A percentile compares a stretch with the other conserved stretches of the same genome.
phyloP scores from a whole-genome alignment of 1,140 invertebrate species.

The Zophobas morio region DNA sequence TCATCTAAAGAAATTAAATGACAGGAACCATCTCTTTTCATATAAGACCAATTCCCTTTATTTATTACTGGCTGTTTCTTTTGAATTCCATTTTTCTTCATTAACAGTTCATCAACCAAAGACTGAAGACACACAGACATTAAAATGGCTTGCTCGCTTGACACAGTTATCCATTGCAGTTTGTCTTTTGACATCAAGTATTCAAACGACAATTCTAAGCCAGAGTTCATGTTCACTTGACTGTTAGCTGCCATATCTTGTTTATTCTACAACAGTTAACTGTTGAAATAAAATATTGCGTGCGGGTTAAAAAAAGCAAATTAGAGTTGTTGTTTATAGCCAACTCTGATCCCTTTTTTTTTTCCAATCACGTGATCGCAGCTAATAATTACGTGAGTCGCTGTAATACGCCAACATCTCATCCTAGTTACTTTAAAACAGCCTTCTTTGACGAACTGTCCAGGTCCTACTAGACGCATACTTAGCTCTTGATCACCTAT shows the following conservation, averaged over 20 bases:
- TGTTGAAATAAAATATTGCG: not conserved
- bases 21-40: slow-evolving; percentile 71
- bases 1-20: slow-evolving; percentile 68
- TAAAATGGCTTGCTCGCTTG: slow-evolving; percentile 92
- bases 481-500: slow-evolving; percentile 87
- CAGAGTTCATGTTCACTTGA: slow-evolving; percentile 60
- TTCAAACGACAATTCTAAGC: slow-evolving; percentile 93
- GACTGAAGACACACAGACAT: slow-evolving; percentile 95
- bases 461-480: slow-evolving; percentile 71
- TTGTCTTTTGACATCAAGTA: slow-evolving; percentile 95
- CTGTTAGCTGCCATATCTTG: slow-evolving; percentile 59
- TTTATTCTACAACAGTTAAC: slow-evolving; percentile 62
- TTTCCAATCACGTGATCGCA: no score
- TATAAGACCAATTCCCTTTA: slow-evolving; percentile 68
- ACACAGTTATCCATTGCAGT: slow-evolving; percentile 92
- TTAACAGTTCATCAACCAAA: slow-evolving; percentile 94
- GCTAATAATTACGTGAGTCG: slow-evolving; percentile 78
- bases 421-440: slow-evolving; percentile 95
- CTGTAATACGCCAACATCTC: slow-evolving; percentile 97
- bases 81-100: slow-evolving; percentile 79
- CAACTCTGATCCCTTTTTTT: no score
- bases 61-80: slow-evolving; percentile 59
- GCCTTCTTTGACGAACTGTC: slow-evolving; percentile 78
- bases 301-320: no score
- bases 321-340: no score